A percentile compares a stretch with the other conserved stretches of the same genome.
phyloP scores from a whole-genome alignment of 2,888 invertebrate species.

The Scaptomyza tumidula region DNA sequence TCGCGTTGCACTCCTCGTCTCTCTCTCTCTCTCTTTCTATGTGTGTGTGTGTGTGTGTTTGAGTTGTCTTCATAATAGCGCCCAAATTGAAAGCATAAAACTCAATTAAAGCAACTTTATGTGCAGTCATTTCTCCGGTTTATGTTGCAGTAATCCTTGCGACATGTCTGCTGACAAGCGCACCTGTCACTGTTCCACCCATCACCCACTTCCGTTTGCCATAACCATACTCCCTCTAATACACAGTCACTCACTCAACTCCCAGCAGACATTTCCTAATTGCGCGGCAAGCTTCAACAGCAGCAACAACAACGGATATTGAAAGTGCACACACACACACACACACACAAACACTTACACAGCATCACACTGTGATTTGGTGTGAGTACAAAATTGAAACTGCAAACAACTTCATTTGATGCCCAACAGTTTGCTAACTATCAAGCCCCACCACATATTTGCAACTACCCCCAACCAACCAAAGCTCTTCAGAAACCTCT shows the following conservation, averaged over 20 bases:
- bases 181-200: slow-evolving; percentile 46
- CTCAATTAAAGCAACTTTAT: slow-evolving; percentile 74
- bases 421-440: slow-evolving; percentile 63
- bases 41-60: slow-evolving; percentile 16
- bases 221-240: not conserved
- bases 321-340: slow-evolving; percentile 53
- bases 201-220: not conserved
- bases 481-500: slow-evolving; percentile 8
- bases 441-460: slow-evolving; percentile 64
- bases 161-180: slow-evolving; percentile 55
- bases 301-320: slow-evolving; percentile 65
- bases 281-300: slow-evolving; percentile 54
- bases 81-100: slow-evolving; percentile 74
- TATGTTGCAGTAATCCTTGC: slow-evolving; percentile 66
- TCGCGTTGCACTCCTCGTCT: slow-evolving; percentile 19
- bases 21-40: not conserved
- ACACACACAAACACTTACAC: no score
- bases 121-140: slow-evolving; percentile 71
- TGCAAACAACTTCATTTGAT: slow-evolving; percentile 70
- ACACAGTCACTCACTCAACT: not conserved
- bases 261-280: slow-evolving; percentile 66
- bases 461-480: slow-evolving; percentile 23
- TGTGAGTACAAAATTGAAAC: slow-evolving; percentile 58
- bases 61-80: slow-evolving; percentile 60
- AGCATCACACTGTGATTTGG: slow-evolving; percentile 9